Conservation (phyloP, 2,113 vertebrate genomes). For the Sylvia atricapilla region DNA sequence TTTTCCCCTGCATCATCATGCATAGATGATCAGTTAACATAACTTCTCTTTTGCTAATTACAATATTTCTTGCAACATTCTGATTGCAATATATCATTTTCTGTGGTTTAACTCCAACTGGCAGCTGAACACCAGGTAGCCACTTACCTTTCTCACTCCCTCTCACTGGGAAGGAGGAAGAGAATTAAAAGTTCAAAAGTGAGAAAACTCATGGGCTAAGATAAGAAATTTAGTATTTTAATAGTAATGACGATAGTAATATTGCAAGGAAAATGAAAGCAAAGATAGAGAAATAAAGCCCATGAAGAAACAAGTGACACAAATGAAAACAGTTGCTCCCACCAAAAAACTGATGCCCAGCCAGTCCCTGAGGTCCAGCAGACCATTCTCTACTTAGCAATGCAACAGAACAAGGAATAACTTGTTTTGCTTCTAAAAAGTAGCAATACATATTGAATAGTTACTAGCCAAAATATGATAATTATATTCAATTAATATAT, state of each 20-base stretch:
- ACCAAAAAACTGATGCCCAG: background rate
- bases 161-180: background rate
- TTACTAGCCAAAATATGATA: background rate
- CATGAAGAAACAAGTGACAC: background rate
- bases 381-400: background rate
- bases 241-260: background rate
- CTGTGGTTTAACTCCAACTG: fast-evolving
- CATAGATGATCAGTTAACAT: background rate
- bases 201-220: background rate
- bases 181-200: background rate
- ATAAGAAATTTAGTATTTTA: background rate
- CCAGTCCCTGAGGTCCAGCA: background rate
- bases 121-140: background rate
- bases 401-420: background rate
- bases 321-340: background rate
- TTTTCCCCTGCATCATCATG: background rate
- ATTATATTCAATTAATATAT: background rate
- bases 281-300: background rate
- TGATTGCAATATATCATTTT: background rate
- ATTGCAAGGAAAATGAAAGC: background rate
- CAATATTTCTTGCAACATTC: background rate
- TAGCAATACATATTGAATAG: background rate
- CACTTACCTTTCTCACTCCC: background rate
- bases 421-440: background rate
- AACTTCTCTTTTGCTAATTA: background rate